Conservation (phyloP, 2,797 vertebrate species). For the Sebastiscus tertius region DNA sequence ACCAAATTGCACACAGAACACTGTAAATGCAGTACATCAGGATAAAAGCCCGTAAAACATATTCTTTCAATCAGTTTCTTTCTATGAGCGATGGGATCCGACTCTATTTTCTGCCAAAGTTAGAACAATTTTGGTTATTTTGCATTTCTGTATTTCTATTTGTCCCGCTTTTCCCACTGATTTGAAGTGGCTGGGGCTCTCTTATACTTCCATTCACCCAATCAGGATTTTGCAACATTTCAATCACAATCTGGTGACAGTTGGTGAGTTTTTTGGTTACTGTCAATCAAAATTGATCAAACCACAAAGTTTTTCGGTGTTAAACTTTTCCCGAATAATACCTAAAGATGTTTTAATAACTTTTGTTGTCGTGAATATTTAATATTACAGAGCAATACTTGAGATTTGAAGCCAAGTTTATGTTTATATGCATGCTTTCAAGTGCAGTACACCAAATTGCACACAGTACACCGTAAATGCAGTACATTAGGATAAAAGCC, state of each 20-base stretch:
- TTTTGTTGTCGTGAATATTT: neutral
- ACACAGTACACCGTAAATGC: neutral
- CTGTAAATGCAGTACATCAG: neutral
- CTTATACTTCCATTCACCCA: neutral
- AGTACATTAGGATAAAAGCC: neutral
- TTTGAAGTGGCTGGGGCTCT: neutral
- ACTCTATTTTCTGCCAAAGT: no score
- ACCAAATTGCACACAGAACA: neutral
- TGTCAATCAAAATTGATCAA: neutral
- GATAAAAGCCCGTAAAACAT: neutral
- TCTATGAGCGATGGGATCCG: neutral
- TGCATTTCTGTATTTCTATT: neutral
- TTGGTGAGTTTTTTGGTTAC: neutral
- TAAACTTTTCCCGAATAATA: neutral
- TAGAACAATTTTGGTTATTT: neutral
- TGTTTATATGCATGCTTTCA: neutral
- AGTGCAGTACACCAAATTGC: neutral
- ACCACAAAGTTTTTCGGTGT: neutral
- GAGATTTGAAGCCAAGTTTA: neutral
- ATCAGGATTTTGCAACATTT: neutral
- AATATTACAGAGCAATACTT: neutral
- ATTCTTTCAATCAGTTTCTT: neutral
- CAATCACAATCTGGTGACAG: neutral
- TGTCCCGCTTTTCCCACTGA: neutral
- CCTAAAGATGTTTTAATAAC: neutral